Base-by-base conservation (phyloP, 2,113 vertebrate genomes). In the Hypanus sabinus region DNA sequence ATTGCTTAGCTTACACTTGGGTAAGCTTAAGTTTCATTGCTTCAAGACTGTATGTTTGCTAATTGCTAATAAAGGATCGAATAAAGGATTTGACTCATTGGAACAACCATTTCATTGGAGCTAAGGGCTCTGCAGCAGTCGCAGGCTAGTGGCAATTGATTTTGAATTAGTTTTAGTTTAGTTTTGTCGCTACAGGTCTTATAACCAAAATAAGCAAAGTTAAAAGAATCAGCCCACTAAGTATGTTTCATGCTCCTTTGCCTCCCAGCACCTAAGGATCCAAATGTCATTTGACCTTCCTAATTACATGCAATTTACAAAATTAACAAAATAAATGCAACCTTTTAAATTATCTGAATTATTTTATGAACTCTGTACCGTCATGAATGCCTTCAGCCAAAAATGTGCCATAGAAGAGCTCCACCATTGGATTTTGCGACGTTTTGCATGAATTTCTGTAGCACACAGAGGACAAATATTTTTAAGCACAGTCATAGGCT, bases 391-490 rank as follows among this genome's bases (percentile, higher is more conserved):
- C 98, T 95, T 99, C 98, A 0, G 98, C 98, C 94, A 99, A 96
- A 95, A 98, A 99, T 93, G 98, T 99, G 24, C 99, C 99, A 0
- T 99, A 99, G 96, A 99, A 99, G 8, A 99, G 98, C 94, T 98
- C 98, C 14, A 99, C 98, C 99, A 99, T 99, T 33, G 99, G 99
- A 95, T 99, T 99, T 94, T 98, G 95, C 0, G 97, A 97, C 95
- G 99, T 99, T 95, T 98, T 97, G 90, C 96, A 96, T 68, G 97
- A 95, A 65, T 93, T 97, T 70, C 98, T 98, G 95, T 95, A 94
- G 65, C 91, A 94, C 94, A 94, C 94, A 93, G 27, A 94, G 95
- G 57, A 65, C 10, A 68, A 65, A 33, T 6, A 65, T 68, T 65
- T 88, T 90, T 33, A 8, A 68, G 38, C 30, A n/a, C 27, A 68